Conservation (phyloP, 2,113 vertebrate genomes). For the Mormoops blainvillei region DNA sequence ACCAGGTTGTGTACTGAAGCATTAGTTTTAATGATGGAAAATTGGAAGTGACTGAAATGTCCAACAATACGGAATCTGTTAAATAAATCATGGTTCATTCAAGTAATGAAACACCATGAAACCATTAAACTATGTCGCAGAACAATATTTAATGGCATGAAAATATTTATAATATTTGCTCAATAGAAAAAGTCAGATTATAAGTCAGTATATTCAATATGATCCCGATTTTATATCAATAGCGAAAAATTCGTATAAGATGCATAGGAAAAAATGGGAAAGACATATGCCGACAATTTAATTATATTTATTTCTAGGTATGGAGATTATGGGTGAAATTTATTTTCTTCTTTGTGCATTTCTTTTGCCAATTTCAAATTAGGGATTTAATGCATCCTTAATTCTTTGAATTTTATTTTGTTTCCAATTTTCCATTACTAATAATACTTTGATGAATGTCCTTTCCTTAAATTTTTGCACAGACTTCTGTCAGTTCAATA, state of each 20-base stretch:
- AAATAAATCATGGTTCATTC: slow-evolving; percentile 37
- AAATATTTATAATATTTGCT: slow-evolving; percentile 19
- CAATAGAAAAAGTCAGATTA: neutral
- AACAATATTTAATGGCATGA: slow-evolving; percentile 15
- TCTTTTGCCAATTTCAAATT: neutral
- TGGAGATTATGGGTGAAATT: neutral
- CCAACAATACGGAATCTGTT: slow-evolving; percentile 19
- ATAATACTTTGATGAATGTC: neutral
- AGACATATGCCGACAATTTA: neutral
- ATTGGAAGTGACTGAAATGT: neutral
- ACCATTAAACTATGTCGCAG: slow-evolving; percentile 1
- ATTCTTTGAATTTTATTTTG: neutral
- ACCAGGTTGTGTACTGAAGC: neutral
- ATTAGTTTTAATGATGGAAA: neutral
- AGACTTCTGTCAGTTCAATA: neutral
- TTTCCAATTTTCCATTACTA: neutral
- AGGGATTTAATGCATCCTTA: neutral
- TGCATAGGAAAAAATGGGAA: neutral
- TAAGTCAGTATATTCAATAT: neutral
- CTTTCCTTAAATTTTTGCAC: neutral
- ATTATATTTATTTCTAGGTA: neutral
- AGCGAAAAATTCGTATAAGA: neutral
- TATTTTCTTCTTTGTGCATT: slow-evolving; percentile 9
- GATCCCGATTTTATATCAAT: neutral
- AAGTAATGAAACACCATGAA: slow-evolving; percentile 57